Evolutionary conservation across 2,113 vertebrate genomes (phyloP).

Genomic region (Hassar affinis): DNA sequence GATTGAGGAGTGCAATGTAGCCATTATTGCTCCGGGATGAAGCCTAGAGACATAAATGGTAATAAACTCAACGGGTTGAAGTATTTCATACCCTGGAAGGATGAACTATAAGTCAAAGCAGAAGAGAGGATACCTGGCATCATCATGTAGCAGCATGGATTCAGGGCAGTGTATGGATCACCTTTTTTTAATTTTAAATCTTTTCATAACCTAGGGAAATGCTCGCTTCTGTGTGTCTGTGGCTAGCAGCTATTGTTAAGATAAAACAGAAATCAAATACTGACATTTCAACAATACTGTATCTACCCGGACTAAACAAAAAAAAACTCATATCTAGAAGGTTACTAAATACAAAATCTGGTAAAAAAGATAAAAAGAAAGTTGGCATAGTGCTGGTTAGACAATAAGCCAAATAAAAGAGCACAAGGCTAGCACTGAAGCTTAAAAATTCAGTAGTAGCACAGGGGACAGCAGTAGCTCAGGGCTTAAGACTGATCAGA

Average conservation of each 20-base stretch:
- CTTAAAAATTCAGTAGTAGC: background rate
- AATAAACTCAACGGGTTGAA: conserved; percentile 7
- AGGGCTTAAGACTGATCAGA: no score
- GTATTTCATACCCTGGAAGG: conserved; percentile 20
- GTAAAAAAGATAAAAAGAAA: background rate
- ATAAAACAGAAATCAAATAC: background rate
- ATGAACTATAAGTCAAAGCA: conserved; percentile 43
- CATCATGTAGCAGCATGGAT: conserved; percentile 17
- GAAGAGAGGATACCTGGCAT: conserved; percentile 9
- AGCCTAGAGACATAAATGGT: background rate
- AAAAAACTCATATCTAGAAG: background rate
- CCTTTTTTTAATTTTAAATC: background rate
- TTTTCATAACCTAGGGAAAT: background rate
- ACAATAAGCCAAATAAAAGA: background rate
- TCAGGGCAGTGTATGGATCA: background rate
- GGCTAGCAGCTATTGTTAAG: background rate
- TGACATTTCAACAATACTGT: background rate
- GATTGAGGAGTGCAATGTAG: conserved; percentile 15
- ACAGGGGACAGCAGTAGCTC: no score
- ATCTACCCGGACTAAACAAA: background rate
- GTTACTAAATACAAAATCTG: background rate
- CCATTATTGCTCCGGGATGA: background rate
- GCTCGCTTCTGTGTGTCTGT: background rate
- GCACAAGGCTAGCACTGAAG: background rate
- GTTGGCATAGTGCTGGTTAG: background rate